Conservation (phyloP, 2,888 invertebrate species). For the Diarsia dahlii region DNA sequence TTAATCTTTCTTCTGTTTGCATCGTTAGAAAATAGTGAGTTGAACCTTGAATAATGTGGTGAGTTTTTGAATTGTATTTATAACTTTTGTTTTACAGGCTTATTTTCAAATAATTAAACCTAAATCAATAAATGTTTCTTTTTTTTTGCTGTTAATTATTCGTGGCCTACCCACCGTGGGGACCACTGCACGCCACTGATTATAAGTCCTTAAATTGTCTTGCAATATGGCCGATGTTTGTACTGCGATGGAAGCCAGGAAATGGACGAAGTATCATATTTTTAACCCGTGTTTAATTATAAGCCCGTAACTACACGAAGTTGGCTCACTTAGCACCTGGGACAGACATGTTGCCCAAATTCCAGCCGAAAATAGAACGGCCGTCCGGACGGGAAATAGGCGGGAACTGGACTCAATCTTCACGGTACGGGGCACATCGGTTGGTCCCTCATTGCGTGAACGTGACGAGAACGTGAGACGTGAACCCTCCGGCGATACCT, state of each 20-base stretch:
- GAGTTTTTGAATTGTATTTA: no score
- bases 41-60: no score
- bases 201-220: neutral
- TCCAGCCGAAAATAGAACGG: conserved; percentile 2
- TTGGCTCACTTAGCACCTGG: conserved; percentile 3
- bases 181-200: no score
- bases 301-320: neutral
- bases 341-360: conserved; percentile 4
- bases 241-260: neutral
- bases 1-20: no score
- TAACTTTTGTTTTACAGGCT: no score
- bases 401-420: neutral
- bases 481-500: neutral
- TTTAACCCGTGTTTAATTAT: conserved; percentile 1
- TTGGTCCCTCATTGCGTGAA: neutral
- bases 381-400: neutral
- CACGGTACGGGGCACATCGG: neutral
- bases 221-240: neutral
- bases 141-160: no score
- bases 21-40: no score
- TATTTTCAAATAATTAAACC: no score
- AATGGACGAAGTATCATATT: neutral
- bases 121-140: no score
- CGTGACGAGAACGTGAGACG: no score
- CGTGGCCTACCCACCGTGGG: no score